Evolutionary conservation across 2,888 invertebrate species (phyloP), one percentile per base, ranked within the genome.

Genomic region (Drosophila kambysellisi): DNA sequence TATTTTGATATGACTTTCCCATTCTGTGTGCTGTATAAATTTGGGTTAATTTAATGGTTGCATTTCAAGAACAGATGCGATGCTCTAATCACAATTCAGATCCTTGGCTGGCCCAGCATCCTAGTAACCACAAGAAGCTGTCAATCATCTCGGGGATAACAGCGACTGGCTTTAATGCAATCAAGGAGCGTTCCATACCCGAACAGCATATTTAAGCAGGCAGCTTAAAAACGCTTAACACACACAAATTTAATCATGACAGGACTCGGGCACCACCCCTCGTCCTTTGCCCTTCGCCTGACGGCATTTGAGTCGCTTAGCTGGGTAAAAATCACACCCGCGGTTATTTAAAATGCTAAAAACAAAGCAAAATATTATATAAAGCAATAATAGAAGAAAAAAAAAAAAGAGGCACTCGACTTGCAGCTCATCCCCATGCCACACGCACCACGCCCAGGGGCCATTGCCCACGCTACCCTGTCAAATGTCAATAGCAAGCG

Each of bases 401-500:
- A 25, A 65, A 74, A 59, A 65, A 48, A 33, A n/a, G 12, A 66
- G 69, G 60, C 74, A 61, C 48, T 39, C 64, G 46, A 61, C 63
- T 74, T 74, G 64, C 43, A 59, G 48, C 70, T 57, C 65, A 35
- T 46, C 57, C 60, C 63, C 51, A 35, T 29, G 15, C 33, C 12
- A 57, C 52, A 59, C 25, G 35, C 39, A 58, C 53, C 62, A 53
- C 20, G 79, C 66, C 81, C 61, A n/a, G 41, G 33, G 72, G 65
- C 70, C 66, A 50, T 56, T 46, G 30, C 74, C 87, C 68, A 73
- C 70, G 69, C 82, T 72, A 71, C 79, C 76, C 81, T 89, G 90
- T 91, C 90, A 91, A 91, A 89, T 90, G 91, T 91, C 91, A 91
- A 90, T 79, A 88, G 81, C 91, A 91, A 91, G 69, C 72, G 79